phyloP scores from a whole-genome alignment of 2,113 vertebrate species.

The Callorhinus ursinus region DNA sequence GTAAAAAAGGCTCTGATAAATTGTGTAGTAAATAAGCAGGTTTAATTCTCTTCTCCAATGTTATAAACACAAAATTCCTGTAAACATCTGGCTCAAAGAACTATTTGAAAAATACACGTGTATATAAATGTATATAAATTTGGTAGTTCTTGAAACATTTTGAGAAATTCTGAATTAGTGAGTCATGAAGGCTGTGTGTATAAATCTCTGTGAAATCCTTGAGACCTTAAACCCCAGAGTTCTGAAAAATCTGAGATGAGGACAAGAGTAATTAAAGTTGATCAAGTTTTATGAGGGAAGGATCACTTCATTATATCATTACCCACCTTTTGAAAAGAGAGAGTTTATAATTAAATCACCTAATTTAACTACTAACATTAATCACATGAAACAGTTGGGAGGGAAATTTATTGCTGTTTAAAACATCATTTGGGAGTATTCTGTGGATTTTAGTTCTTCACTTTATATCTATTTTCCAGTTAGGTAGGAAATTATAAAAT shows the following conservation, averaged over 20 bases:
- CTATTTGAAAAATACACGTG: not conserved
- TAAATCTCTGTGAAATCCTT: not conserved
- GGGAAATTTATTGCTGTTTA: not conserved
- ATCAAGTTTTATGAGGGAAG: not conserved
- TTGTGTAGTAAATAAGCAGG: not conserved
- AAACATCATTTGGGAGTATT: not conserved
- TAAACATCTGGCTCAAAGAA: not conserved
- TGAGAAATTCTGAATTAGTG: not conserved
- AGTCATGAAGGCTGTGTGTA: not conserved
- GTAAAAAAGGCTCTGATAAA: not conserved
- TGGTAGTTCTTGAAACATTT: not conserved
- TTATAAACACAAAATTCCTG: not conserved
- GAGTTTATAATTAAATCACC: not conserved
- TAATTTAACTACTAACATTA: not conserved
- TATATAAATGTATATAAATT: not conserved
- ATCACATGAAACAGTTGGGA: not conserved
- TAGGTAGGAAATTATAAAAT: not conserved
- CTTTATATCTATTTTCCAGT: not conserved
- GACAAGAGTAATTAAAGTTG: not conserved
- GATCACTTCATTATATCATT: not conserved
- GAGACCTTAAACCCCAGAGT: not conserved
- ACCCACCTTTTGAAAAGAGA: not conserved
- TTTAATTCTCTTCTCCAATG: not conserved
- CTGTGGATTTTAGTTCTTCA: not conserved
- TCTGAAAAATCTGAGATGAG: not conserved